Percentiles rank a stretch among this genome's conserved stretches.
These are phyloP conservation scores for Hesperia comma DNA, from an alignment of 2,888 invertebrate genomes.

Conservation along the genomic window DNA sequence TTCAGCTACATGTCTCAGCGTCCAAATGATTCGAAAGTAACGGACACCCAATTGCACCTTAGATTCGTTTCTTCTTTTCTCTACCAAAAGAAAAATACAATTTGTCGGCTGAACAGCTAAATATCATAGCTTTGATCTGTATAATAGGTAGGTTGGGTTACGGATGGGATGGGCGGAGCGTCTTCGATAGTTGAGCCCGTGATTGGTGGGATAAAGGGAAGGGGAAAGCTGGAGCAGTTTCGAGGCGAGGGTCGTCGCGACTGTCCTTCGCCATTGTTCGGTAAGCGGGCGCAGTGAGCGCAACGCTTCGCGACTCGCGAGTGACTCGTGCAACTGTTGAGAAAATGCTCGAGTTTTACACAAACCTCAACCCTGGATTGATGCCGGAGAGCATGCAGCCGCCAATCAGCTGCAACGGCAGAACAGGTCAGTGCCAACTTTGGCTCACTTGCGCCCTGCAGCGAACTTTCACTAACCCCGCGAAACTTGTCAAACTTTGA, in stretches of 20 bases:
- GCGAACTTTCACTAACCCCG: conserved; percentile 26
- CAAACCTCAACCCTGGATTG: conserved; percentile 85
- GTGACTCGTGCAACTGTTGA: conserved; percentile 48
- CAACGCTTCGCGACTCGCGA: conserved; percentile 46
- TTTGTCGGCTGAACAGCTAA: conserved; percentile 65
- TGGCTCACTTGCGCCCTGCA: neutral
- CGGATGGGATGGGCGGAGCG: conserved; percentile 64
- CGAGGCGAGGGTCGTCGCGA: conserved; percentile 45
- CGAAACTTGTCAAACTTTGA: conserved; percentile 21
- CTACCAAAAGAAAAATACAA: conserved; percentile 62
- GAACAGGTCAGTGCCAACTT: conserved; percentile 82
- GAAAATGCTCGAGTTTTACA: conserved; percentile 89
- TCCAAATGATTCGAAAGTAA: neutral
- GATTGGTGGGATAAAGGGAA: conserved; percentile 60
- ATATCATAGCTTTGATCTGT: conserved; percentile 71
- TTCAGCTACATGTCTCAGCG: neutral
- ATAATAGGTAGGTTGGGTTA: conserved; percentile 73
- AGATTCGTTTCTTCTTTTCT: conserved; percentile 51
- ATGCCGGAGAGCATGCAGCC: conserved; percentile 84
- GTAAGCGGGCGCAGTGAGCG: conserved; percentile 54
- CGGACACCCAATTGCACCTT: conserved; percentile 14
- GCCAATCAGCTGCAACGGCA: conserved; percentile 85
- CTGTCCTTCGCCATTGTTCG: conserved; percentile 58
- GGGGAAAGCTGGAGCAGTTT: conserved; percentile 54
- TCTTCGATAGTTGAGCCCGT: conserved; percentile 43